Evolutionary conservation across 2,113 vertebrate genomes (phyloP), one percentile per base, ranked within the genome.

Genomic region (Bambusicola thoracicus): DNA sequence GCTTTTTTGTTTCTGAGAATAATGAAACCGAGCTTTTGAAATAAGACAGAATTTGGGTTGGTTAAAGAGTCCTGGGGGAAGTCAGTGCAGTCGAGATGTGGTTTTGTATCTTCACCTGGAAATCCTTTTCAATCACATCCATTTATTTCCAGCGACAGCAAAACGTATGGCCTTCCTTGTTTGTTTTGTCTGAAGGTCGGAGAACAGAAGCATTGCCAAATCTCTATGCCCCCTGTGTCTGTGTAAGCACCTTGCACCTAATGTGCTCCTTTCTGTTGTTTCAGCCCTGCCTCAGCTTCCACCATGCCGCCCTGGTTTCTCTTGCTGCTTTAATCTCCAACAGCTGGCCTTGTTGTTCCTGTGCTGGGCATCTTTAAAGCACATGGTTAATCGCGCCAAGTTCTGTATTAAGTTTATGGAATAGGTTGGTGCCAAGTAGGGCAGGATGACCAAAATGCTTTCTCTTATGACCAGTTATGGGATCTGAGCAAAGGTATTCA

Each of bases 401-500:
- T 46, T 56, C 44, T 32, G 13, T 4, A 21, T 58, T 29, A 32
- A 44, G 3, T 41, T 79, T 49, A 29, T 67, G 63, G 85, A 43
- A 16, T 0, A 75, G 43, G 18, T 63, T 82, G 58, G 38, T 94
- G 92, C 91, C 93, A 94, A 3, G 41, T 59, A 67, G 87, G 70
- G 67, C 82, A 89, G 61, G 68, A 20, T 68, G 65, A 16, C 72
- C 66, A 82, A 51, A 88, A 49, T 81, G 78, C 78, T 73, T 68
- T 83, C 81, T 83, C 19, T 25, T 66, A 1, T 16, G 67, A 53
- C 68, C 85, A 72, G 9, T 84, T 12, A 59, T 14, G 70, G 34
- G 81, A 10, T 10, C 49, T 56, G 63, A 85, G 59, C 89, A 87
- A 41, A 3, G 13, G 1, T 34, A 10, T 1, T 24, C 65, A 22